A percentile compares a stretch with the other conserved stretches of the same genome.
Conservation (phyloP, 2,113 vertebrate genomes). For the Phalacrocorax aristotelis region DNA sequence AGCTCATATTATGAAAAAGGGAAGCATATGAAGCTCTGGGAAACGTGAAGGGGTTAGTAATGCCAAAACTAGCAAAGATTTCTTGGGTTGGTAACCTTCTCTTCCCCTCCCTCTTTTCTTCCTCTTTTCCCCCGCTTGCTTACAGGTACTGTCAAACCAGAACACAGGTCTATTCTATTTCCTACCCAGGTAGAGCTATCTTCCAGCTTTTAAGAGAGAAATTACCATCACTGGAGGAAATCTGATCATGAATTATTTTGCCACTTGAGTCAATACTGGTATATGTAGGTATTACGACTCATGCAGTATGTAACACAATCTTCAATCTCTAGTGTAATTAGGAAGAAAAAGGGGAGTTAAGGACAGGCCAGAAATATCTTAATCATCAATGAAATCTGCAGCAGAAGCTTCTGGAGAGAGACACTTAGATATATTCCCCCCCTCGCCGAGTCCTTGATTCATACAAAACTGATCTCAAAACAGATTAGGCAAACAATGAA, state of each 20-base stretch:
- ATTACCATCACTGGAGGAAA: background rate
- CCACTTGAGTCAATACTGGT: background rate
- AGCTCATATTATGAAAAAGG: background rate
- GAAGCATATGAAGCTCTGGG: background rate
- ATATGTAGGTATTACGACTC: background rate
- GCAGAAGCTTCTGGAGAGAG: constrained; percentile 33
- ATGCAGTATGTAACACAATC: background rate
- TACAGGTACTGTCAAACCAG: background rate
- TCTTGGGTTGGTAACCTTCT: background rate
- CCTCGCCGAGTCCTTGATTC: background rate
- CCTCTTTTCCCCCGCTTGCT: background rate
- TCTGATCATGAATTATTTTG: background rate
- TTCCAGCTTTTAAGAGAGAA: background rate
- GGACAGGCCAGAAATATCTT: constrained; percentile 40
- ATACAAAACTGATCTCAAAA: constrained; percentile 18
- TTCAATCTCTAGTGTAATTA: background rate
- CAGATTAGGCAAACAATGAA: constrained; percentile 50
- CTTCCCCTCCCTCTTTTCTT: background rate
- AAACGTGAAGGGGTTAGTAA: background rate
- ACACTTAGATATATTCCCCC: background rate
- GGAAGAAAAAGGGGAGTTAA: constrained; percentile 21
- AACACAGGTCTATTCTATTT: background rate
- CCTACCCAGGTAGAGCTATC: background rate
- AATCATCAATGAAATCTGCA: constrained; percentile 39
- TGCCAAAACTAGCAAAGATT: background rate